Conservation (phyloP, 1,140 invertebrate genomes). For the Rhyacophila brunnea region DNA sequence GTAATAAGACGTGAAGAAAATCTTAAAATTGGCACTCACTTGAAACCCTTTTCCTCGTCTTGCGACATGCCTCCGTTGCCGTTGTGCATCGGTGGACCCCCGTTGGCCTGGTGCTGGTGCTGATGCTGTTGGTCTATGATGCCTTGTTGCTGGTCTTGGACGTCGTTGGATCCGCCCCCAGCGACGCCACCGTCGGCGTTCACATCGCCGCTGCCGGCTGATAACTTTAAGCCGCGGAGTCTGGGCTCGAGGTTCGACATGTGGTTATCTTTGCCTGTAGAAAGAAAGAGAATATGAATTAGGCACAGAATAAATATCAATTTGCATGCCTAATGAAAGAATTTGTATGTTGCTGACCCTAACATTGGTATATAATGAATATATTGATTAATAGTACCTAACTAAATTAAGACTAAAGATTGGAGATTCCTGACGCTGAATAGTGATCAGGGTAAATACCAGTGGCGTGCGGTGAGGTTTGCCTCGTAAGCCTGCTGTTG, state of each 20-base stretch:
- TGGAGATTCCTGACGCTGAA: no score
- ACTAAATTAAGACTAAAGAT: no score
- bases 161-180: slow-evolving; percentile 54
- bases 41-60: slow-evolving; percentile 89
- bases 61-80: slow-evolving; percentile 64
- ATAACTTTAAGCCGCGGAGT: slow-evolving; percentile 71
- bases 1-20: no score
- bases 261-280: slow-evolving; percentile 63
- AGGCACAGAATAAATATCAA: no score
- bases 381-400: no score
- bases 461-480: no score
- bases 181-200: slow-evolving; percentile 44
- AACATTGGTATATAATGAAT: no score
- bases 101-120: slow-evolving; percentile 47
- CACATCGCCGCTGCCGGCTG: slow-evolving; percentile 39
- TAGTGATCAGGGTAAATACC: no score
- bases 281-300: slow-evolving; percentile 3
- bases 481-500: no score
- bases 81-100: slow-evolving; percentile 62
- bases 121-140: slow-evolving; percentile 54
- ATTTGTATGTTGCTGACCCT: no score
- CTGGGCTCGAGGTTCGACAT: slow-evolving; percentile 62
- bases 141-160: slow-evolving; percentile 69
- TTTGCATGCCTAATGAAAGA: no score
- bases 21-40: slow-evolving; percentile 65